phyloP scores from a whole-genome alignment of 2,888 invertebrate species.

The Oegoconia quadripuncta region DNA sequence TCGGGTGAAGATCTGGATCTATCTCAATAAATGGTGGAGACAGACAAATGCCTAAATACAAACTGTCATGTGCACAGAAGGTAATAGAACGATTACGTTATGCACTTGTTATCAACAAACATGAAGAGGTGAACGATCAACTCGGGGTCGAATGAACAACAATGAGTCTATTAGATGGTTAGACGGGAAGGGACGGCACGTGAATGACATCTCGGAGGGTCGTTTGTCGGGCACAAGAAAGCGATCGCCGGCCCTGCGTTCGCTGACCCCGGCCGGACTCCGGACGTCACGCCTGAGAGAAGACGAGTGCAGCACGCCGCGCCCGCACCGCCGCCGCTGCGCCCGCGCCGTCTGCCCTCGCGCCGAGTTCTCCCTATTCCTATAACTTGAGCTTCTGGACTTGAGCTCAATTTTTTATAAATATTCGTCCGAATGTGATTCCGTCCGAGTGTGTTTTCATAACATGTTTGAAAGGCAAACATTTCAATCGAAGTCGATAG shows the following conservation, averaged over 20 bases:
- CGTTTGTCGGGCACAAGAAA: constrained; percentile 64
- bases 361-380: constrained; percentile 19
- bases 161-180: constrained; percentile 15
- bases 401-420: too few species aligned
- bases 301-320: constrained; percentile 57
- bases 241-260: constrained; percentile 62
- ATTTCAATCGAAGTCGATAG: too few species aligned
- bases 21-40: too few species aligned
- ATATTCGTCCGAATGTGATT: too few species aligned
- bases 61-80: background rate
- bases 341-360: constrained; percentile 28
- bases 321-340: constrained; percentile 19
- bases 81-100: too few species aligned
- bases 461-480: too few species aligned
- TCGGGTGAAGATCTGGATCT: too few species aligned
- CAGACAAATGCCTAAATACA: too few species aligned
- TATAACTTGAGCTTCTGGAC: constrained; percentile 4
- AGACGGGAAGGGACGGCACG: constrained; percentile 35
- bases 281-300: constrained; percentile 69
- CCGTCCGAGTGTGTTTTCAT: too few species aligned
- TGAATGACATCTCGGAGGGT: constrained; percentile 66
- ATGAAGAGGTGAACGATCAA: background rate
- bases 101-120: too few species aligned
- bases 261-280: constrained; percentile 65
- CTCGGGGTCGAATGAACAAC: constrained; percentile 11